Percentiles rank a stretch among this genome's conserved stretches.
Evolutionary conservation across 2,113 vertebrate genomes (phyloP).

Genomic region (Anarrhichthys ocellatus): DNA sequence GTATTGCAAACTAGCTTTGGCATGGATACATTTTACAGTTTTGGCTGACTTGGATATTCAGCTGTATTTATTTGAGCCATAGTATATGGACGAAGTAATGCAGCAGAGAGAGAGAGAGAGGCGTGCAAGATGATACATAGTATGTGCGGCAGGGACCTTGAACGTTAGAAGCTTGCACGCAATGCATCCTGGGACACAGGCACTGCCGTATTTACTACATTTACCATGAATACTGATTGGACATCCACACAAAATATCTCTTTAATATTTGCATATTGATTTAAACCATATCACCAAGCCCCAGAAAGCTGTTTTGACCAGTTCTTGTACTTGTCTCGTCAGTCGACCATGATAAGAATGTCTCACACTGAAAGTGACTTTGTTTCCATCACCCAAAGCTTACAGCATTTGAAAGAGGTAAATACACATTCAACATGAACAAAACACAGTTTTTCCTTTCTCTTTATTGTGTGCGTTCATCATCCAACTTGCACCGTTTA

Average conservation of each 20-base stretch:
- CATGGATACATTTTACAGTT: background rate
- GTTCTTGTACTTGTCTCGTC: background rate
- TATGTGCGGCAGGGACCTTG: background rate
- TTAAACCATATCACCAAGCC: background rate
- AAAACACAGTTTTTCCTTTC: background rate
- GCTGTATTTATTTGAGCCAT: background rate
- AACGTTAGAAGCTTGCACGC: background rate
- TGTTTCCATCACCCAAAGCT: background rate
- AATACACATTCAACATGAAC: background rate
- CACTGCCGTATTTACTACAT: background rate
- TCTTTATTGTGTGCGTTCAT: background rate
- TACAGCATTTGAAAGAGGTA: background rate
- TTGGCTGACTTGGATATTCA: background rate
- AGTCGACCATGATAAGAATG: background rate
- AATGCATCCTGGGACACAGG: background rate
- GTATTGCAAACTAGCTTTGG: background rate
- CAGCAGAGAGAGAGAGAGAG: background rate
- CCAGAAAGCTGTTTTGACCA: background rate
- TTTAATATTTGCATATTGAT: background rate
- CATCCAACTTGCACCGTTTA: constrained; percentile 13
- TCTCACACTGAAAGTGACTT: background rate
- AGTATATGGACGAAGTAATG: background rate
- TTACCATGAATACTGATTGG: background rate
- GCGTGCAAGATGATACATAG: background rate
- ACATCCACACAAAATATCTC: background rate